phyloP scores from a whole-genome alignment of 2,797 vertebrate species.

The Distichodus sexfasciatus region DNA sequence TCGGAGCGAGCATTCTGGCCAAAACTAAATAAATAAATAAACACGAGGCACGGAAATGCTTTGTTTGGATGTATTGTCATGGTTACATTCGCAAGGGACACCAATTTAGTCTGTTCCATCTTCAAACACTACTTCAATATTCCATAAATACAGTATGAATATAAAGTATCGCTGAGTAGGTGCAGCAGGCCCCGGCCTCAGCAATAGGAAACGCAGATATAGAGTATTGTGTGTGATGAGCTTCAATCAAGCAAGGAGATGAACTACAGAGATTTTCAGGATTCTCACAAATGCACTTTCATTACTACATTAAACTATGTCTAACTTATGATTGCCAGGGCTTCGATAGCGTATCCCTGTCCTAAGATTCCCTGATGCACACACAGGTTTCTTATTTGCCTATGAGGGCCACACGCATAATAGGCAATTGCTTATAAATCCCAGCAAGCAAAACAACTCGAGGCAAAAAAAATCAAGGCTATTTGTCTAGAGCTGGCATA shows the following conservation, averaged over 20 bases:
- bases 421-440: conserved; percentile 77
- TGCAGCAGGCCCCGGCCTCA: conserved; percentile 10
- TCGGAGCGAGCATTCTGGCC: background rate
- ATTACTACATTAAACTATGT: conserved; percentile 65
- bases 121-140: conserved; percentile 36
- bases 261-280: conserved; percentile 52
- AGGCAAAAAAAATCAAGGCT: conserved; percentile 55
- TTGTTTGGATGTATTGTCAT: conserved; percentile 37
- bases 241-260: conserved; percentile 63
- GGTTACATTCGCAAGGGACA: conserved; percentile 35
- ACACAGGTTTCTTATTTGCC: conserved; percentile 68
- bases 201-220: conserved; percentile 33
- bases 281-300: conserved; percentile 61
- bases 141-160: conserved; percentile 43
- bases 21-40: conserved; percentile 4
- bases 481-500: conserved; percentile 62
- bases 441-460: conserved; percentile 60
- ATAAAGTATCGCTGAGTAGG: conserved; percentile 36
- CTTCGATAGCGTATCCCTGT: conserved; percentile 52
- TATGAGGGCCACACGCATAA: conserved; percentile 69
- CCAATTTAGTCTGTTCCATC: conserved; percentile 40
- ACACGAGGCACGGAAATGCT: conserved; percentile 8
- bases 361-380: conserved; percentile 57
- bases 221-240: conserved; percentile 44
- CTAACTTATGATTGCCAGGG: conserved; percentile 55